Base-by-base conservation (phyloP, 2,888 invertebrate genomes). In the Cheilosia variabilis region DNA sequence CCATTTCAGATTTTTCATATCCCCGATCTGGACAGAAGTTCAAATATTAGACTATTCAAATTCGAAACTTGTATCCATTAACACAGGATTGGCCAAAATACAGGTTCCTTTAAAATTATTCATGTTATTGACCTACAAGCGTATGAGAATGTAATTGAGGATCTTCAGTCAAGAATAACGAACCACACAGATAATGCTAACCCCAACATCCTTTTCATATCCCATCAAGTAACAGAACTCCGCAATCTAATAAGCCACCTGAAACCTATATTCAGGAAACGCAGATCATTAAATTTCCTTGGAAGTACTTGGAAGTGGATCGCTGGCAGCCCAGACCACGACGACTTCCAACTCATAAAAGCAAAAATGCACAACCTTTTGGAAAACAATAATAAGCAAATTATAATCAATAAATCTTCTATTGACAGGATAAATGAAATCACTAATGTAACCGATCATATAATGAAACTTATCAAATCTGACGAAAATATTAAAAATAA, bases 291-390 rank as follows among this genome's bases (percentile, higher is more conserved):
- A 41, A 68, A 76, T 68, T 72, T 62, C 27, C 2, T 31, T 2
- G 31, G 31, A 31, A 31, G 7, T 31, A 31, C 69, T 5, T 69
- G 82, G 72, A 82, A 79, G 19, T 79, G 78, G 72, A 17, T 87
- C 1, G 69, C 82, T n/a, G 75, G 87, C 2, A 55, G 57, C 19
- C 71, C 87, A 2, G 81, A 80, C 45, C 79, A 80, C 34, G 69
- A 58, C 1, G 41, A 43, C 15, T 43, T 43, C 15, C 41, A 13
- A 15, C 41, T 13, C 41, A 43, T 15, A 43, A 66, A 60, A 57
- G 53, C 34, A 34, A 63, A 62, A 43, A 62, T 69, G 27, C 72
- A 75, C 47, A 71, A 47, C 47, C 47, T 47, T 47, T 47, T 47
- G 19, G 17, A 47, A 9, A 47, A 47, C 47, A 47, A 47, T 17